Conservation (phyloP, 2,888 invertebrate species). For the Agrochola macilenta region DNA sequence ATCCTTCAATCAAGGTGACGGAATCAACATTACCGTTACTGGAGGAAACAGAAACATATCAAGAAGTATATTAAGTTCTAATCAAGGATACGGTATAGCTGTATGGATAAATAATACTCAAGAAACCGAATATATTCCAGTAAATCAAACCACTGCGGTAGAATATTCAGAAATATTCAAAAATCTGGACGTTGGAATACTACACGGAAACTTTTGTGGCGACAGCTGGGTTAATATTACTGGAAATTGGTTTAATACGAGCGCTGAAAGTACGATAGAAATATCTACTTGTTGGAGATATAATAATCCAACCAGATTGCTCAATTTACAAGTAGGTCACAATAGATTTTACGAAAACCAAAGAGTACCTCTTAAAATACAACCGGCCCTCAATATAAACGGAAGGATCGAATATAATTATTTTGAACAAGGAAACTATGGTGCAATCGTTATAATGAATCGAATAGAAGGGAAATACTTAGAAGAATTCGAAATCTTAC, state of each 20-base stretch:
- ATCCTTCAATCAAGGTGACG: conserved; percentile 97
- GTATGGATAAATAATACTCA: conserved; percentile 97
- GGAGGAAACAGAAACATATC: conserved; percentile 98
- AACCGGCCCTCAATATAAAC: conserved; percentile 95
- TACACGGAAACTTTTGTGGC: conserved; percentile 98
- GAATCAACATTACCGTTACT: conserved; percentile 98
- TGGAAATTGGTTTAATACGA: conserved; percentile 96
- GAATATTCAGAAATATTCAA: conserved; percentile 96
- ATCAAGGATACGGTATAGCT: conserved; percentile 96
- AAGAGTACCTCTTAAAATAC: conserved; percentile 94
- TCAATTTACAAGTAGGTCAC: conserved; percentile 95
- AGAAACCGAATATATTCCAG: conserved; percentile 94
- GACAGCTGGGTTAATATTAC: conserved; percentile 97
- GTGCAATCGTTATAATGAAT: conserved; percentile 96
- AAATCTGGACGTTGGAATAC: conserved; percentile 96
- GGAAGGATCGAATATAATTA: conserved; percentile 96
- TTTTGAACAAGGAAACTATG: conserved; percentile 95
- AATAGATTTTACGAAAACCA: conserved; percentile 95
- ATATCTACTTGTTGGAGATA: conserved; percentile 95
- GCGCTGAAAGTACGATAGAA: conserved; percentile 94
- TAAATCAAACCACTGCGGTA: conserved; percentile 96
- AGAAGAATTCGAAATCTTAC: conserved; percentile 95
- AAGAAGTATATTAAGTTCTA: conserved; percentile 95
- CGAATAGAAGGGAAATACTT: conserved; percentile 91
- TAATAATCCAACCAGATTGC: conserved; percentile 87